Base-by-base conservation (phyloP, 2,888 invertebrate species). In the Frankliniella intonsa region DNA sequence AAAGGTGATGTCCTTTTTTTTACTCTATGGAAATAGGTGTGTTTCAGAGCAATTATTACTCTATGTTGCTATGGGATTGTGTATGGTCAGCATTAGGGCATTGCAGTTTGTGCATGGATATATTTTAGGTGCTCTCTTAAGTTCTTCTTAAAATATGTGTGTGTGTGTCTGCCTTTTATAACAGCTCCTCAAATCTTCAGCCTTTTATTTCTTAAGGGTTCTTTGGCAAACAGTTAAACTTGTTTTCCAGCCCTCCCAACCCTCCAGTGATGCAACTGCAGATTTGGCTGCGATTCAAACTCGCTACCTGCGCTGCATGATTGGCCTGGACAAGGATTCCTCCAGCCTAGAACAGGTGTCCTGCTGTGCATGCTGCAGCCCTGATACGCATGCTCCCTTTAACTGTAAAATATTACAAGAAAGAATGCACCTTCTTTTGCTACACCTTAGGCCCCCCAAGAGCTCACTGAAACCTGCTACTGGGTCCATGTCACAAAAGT, bases 291-390 rank as follows among this genome's bases (percentile, higher is more conserved):
- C 22, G 25, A 76, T 76, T 25, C 69, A 76, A 76, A 76, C 69
- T 76, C 69, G 69, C 69, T 76, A 76, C 69, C 69, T 76, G 25
- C 69, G 69, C 69, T 76, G 69, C 69, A 76, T 76, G 69, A 76
- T 76, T 76, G 69, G 69, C 69, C 69, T 76, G 69, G 69, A 76
- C 25, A 76, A 22, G 69, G 69, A 76, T 76, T 22, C 69, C 69
- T 76, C 69, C 22, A 25, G 69, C 69, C 69, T 76, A 22, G 69
- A 76, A 76, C 22, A 76, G 69, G 69, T 76, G 69, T 76, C 69
- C 25, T 25, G 69, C 69, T 76, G 22, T 76, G 69, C 69, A 76
- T 76, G 69, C 22, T 22, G 25, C 69, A 76, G 69, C 25, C 22
- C 22, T 25, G 25, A 22, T 76, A 10, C 25, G 25, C 22, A 76